These are phyloP conservation scores for Colinus virginianus DNA, from an alignment of 2,113 vertebrate species.

Conservation along the genomic window DNA sequence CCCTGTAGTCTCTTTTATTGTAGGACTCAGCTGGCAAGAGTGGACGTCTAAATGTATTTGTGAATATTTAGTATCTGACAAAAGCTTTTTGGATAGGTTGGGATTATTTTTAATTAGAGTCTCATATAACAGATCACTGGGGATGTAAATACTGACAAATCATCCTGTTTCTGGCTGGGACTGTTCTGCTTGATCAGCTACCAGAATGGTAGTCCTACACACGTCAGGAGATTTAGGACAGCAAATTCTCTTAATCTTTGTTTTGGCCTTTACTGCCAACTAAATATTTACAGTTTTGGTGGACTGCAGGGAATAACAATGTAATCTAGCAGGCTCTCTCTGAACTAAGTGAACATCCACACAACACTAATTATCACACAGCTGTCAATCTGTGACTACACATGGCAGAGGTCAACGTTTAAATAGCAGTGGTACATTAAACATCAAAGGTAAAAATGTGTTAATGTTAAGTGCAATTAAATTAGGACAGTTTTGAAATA, in stretches of 20 bases:
- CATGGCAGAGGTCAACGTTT: neutral
- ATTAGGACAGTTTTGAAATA: neutral
- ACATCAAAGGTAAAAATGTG: neutral
- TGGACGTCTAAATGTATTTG: neutral
- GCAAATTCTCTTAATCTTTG: conserved; percentile 1
- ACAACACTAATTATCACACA: neutral
- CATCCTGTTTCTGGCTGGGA: neutral
- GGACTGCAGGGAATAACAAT: neutral
- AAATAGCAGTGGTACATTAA: neutral
- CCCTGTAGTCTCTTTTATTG: neutral
- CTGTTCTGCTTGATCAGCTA: neutral
- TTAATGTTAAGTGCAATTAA: conserved; percentile 1
- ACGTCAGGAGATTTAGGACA: neutral
- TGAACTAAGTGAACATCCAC: neutral
- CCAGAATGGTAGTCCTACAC: neutral
- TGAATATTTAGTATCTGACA: neutral
- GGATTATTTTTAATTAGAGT: neutral
- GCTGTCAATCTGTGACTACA: neutral
- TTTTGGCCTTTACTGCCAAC: neutral
- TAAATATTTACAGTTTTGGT: conserved; percentile 40
- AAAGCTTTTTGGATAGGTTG: neutral
- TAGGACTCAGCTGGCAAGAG: neutral
- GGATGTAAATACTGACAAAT: neutral
- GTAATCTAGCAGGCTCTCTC: neutral
- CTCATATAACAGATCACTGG: neutral